These are phyloP conservation scores for Hypocryptadius cinnamomeus DNA, from an alignment of 2,113 vertebrate species.

Conservation along the genomic window DNA sequence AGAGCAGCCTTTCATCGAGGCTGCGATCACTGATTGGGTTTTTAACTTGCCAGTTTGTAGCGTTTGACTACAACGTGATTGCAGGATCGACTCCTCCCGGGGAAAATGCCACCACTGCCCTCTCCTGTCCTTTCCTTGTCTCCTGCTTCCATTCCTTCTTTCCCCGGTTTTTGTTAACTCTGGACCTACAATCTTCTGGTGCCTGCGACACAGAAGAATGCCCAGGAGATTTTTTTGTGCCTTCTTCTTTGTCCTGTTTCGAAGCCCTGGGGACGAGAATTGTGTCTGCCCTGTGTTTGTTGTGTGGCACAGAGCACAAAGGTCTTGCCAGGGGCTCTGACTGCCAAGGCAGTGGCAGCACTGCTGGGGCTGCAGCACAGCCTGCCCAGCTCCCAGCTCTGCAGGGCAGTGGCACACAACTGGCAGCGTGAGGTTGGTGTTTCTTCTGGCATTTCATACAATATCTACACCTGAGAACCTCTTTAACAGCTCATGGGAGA, in stretches of 20 bases:
- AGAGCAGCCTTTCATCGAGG: not conserved
- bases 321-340: not conserved
- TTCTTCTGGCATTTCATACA: not conserved
- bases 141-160: not conserved
- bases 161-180: not conserved
- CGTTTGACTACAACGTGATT: not conserved
- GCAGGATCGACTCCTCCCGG: not conserved
- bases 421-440: not conserved
- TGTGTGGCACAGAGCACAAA: not conserved
- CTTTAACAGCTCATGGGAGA: not conserved
- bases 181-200: not conserved
- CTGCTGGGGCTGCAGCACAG: not conserved
- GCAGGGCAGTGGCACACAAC: accelerated
- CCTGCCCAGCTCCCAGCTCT: not conserved
- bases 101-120: conserved; percentile 58
- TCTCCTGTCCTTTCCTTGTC: conserved; percentile 44
- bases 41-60: not conserved
- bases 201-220: not conserved
- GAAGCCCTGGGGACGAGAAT: not conserved
- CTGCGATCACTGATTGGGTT: not conserved
- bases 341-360: not conserved
- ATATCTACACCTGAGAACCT: not conserved
- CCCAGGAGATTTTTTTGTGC: not conserved
- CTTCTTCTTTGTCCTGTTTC: not conserved
- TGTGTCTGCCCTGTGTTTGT: not conserved